Evolutionary conservation across 2,797 vertebrate species (phyloP).

Genomic region (Spea hammondii): DNA sequence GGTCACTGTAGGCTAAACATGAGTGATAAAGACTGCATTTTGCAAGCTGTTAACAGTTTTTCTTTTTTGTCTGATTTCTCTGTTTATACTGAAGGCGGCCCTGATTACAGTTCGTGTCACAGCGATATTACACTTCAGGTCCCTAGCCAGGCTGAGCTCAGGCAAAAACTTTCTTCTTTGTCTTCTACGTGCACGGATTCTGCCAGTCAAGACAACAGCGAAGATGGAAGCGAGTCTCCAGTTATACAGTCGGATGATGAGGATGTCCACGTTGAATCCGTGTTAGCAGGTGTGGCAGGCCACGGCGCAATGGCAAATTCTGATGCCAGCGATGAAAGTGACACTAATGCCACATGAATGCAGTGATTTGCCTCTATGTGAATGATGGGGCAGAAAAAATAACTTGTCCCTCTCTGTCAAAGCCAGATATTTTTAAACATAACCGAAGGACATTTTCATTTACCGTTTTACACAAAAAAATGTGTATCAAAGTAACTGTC

Average conservation of each 20-base stretch:
- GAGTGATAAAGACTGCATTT: not conserved
- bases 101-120: conserved; percentile 70
- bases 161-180: conserved; percentile 76
- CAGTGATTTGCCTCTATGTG: not conserved
- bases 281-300: conserved; percentile 65
- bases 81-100: conserved; percentile 68
- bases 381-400: not conserved
- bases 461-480: conserved; percentile 28
- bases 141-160: conserved; percentile 75
- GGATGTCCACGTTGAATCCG: conserved; percentile 82
- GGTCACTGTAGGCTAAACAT: not conserved
- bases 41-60: not conserved
- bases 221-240: conserved; percentile 70
- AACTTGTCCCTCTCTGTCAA: conserved; percentile 37
- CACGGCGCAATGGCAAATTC: conserved; percentile 59
- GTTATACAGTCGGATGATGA: conserved; percentile 88
- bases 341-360: conserved; percentile 67
- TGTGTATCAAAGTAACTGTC: conserved; percentile 23
- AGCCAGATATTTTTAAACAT: conserved; percentile 54
- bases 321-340: conserved; percentile 86
- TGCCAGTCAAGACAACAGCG: conserved; percentile 75
- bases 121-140: conserved; percentile 84
- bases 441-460: conserved; percentile 42
- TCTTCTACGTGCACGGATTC: conserved; percentile 77
- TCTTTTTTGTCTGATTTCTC: not conserved